Percentiles rank a stretch among this genome's conserved stretches.
Conservation (phyloP, 1,140 invertebrate genomes). For the Aradophagus sp. region DNA sequence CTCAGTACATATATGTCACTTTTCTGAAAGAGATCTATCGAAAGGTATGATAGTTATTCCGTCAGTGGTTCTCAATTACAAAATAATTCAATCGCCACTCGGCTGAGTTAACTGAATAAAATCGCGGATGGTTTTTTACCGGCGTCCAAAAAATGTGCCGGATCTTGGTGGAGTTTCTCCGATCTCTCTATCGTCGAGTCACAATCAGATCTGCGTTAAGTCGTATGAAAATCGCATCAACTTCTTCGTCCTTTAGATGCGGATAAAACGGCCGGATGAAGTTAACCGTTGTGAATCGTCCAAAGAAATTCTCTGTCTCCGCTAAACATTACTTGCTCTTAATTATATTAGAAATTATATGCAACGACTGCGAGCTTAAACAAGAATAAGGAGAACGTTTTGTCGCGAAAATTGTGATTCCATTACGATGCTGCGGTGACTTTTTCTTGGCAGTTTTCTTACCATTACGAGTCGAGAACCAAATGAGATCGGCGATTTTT, state of each 20-base stretch:
- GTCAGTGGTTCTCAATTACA: no score
- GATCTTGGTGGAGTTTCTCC: conserved; percentile 24
- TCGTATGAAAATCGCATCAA: conserved; percentile 34
- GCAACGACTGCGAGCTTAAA: conserved; percentile 9
- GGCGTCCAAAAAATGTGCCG: conserved; percentile 16
- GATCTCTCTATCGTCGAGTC: conserved; percentile 21
- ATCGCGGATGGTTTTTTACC: neutral
- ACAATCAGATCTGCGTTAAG: conserved; percentile 38
- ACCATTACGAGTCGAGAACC: no score
- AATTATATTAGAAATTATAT: conserved; percentile 41
- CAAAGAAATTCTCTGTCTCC: conserved; percentile 21
- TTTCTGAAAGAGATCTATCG: no score
- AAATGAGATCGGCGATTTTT: no score
- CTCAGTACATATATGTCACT: no score
- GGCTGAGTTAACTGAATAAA: no score
- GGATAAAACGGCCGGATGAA: conserved; percentile 27
- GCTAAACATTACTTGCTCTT: conserved; percentile 22
- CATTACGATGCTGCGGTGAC: neutral
- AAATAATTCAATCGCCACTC: no score
- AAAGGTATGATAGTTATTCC: no score
- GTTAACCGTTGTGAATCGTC: conserved; percentile 22
- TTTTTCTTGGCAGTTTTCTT: no score
- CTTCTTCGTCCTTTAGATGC: conserved; percentile 16
- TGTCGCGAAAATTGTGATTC: conserved; percentile 1
- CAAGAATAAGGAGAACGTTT: conserved; percentile 2